Evolutionary conservation across 2,888 invertebrate genomes (phyloP), one percentile per base, ranked within the genome.

Genomic region (Stenurella melanura): DNA sequence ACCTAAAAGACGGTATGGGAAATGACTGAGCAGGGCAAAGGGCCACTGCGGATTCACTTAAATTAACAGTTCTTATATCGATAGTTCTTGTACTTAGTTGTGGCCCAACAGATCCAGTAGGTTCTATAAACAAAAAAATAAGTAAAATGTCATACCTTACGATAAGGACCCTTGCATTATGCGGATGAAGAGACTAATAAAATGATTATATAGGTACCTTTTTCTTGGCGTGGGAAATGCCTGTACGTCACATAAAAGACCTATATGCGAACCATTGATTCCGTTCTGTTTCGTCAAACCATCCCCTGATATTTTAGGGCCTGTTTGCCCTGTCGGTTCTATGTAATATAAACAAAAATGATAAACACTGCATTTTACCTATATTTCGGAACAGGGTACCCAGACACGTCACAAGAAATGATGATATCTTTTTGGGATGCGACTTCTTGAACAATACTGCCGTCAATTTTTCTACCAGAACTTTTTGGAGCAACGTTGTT

Each of bases 1-100:
- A 95, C 95, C 95, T 95, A 92, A 94, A 94, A 73, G 90, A 89
- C 78, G 95, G 95, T 87, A 93, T 92, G 77, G 95, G 95, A 90
- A 92, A 95, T 78, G 93, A 93, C 91, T 95, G 95, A 86, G 94
- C 93, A 83, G 93, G 93, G 89, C 95, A 95, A 85, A 94, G 91
- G 84, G 94, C 91, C 77, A 94, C 90, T 82, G 90, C 87, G 81
- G 89, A 88, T 82, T 87, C 87, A 81, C 87, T 87, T 74, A 83
- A 74, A 64, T 76, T 80, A 57, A 87, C 83, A 74, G 82, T 83
- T 82, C 86, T 86, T 74, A 89, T 88, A 86, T 89, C 93, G 83
- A 94, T 92, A 83, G 90, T 92, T 83, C 90, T 89, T 85, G 91
- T 91, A 87, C 92, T 91, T 83, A 93, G 89, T 87, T 92, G 93